Evolutionary conservation across 2,797 vertebrate genomes (phyloP).

Genomic region (Hapalemur alaotrensis): DNA sequence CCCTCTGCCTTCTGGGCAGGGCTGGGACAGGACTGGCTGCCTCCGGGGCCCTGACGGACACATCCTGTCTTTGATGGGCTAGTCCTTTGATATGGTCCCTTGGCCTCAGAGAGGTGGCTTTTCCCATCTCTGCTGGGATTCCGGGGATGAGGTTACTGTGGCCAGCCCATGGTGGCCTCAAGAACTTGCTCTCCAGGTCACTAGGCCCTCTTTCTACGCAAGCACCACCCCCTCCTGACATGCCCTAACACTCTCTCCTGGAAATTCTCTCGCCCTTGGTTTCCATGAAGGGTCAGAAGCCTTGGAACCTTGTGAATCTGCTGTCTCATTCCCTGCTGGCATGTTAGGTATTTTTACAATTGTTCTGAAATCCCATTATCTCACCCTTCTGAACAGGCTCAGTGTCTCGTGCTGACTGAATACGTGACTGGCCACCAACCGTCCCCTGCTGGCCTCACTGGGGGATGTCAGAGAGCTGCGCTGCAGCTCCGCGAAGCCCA

Average conservation of each 20-base stretch:
- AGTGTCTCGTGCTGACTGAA: not conserved
- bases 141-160: not conserved
- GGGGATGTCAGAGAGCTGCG: not conserved
- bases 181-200: not conserved
- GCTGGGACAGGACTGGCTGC: not conserved
- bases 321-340: slow-evolving; percentile 7
- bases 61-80: not conserved
- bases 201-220: not conserved
- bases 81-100: not conserved
- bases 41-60: not conserved
- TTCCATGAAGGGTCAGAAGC: not conserved
- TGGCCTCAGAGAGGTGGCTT: not conserved
- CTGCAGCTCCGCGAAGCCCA: accelerated
- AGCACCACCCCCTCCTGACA: not conserved
- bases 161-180: not conserved
- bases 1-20: not conserved
- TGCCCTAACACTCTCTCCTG: not conserved
- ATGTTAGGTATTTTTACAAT: slow-evolving; percentile 62
- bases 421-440: slow-evolving; percentile 46
- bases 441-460: not conserved
- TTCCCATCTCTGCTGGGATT: not conserved
- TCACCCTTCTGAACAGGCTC: not conserved
- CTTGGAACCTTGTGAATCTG: not conserved
- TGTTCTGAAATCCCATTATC: slow-evolving; percentile 60
- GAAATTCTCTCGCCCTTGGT: not conserved